phyloP scores from a whole-genome alignment of 2,888 invertebrate species.

The Pterostichus madidus region DNA sequence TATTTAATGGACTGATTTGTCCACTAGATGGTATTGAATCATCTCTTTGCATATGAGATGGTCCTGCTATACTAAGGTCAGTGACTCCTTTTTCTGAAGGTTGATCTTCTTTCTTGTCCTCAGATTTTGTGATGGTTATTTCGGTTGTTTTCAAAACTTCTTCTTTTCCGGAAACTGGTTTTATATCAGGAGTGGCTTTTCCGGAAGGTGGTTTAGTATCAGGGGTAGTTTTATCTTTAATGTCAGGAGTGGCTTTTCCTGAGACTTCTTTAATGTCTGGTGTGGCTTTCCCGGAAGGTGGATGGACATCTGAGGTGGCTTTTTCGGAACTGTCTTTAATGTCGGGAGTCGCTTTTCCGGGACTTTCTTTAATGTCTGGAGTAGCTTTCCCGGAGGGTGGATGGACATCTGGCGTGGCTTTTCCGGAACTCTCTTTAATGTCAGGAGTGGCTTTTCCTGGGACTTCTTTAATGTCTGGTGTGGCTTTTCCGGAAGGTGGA shows the following conservation, averaged over 20 bases:
- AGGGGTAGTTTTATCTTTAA: not conserved
- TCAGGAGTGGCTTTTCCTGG: constrained; percentile 42
- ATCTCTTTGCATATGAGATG: constrained; percentile 68
- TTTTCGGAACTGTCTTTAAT: too few relatives aligned
- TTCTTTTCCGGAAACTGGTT: constrained; percentile 62
- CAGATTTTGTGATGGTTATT: constrained; percentile 78
- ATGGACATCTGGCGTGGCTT: not conserved
- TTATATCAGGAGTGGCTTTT: constrained; percentile 75
- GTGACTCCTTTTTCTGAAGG: constrained; percentile 62
- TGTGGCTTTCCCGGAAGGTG: not conserved
- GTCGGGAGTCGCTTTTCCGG: not conserved
- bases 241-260: not conserved
- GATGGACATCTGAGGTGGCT: too few relatives aligned
- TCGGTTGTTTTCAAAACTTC: constrained; percentile 68
- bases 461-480: constrained; percentile 72
- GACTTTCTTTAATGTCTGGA: not conserved
- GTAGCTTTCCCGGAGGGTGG: not conserved
- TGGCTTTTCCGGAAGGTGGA: constrained; percentile 73
- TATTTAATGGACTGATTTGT: constrained; percentile 58
- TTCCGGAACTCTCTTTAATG: not conserved
- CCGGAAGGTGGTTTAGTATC: constrained; percentile 71
- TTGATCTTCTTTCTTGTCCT: constrained; percentile 16
- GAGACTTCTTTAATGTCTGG: not conserved
- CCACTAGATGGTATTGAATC: constrained; percentile 60
- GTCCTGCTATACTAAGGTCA: constrained; percentile 69